Conservation (phyloP, 2,888 invertebrate genomes). For the Acanthopleura granulata region DNA sequence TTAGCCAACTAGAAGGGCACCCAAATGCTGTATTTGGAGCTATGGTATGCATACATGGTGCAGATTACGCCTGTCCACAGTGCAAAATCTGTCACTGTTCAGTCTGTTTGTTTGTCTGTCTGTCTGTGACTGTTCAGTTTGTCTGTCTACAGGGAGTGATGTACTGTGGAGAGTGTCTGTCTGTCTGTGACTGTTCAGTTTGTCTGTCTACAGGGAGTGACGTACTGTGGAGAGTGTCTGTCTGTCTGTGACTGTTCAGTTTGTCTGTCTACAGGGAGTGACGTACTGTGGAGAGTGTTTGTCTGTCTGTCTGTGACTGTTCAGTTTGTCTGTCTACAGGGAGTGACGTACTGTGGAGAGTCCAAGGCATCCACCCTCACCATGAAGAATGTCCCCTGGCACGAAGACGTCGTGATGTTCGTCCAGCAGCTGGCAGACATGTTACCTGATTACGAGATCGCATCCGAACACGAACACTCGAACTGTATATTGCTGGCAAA, state of each 20-base stretch:
- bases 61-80: too few species aligned
- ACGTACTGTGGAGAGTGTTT: constrained; percentile 73
- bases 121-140: too few species aligned
- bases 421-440: constrained; percentile 69
- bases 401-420: constrained; percentile 74
- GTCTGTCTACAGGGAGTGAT: constrained; percentile 72
- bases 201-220: constrained; percentile 71
- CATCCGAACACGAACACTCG: constrained; percentile 76
- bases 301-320: too few species aligned
- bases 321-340: constrained; percentile 61
- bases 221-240: constrained; percentile 72
- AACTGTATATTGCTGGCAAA: constrained; percentile 75
- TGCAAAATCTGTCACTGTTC: too few species aligned
- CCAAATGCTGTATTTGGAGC: too few species aligned
- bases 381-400: constrained; percentile 77
- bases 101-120: too few species aligned
- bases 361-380: constrained; percentile 72
- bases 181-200: too few species aligned
- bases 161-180: constrained; percentile 73
- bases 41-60: too few species aligned
- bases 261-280: constrained; percentile 70
- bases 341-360: constrained; percentile 75
- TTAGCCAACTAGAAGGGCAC: too few species aligned
- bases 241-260: too few species aligned
- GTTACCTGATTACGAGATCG: constrained; percentile 73